Conservation (phyloP, 1,140 invertebrate species). For the Aphelenchoides avenae region DNA sequence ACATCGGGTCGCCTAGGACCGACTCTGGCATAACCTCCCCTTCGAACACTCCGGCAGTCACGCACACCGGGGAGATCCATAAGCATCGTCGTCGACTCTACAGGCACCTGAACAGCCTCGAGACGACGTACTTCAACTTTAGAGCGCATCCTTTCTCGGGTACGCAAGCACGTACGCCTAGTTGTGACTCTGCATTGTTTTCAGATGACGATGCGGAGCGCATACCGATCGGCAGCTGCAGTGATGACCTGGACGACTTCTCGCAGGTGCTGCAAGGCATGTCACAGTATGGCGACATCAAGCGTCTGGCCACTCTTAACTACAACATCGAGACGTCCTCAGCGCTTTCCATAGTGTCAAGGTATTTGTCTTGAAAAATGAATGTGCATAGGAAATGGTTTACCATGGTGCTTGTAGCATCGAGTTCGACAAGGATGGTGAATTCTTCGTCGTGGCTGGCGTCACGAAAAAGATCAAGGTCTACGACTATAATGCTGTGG, state of each 20-base stretch:
- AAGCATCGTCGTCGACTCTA: constrained; percentile 46
- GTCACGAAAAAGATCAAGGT: constrained; percentile 92
- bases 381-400: constrained; percentile 13
- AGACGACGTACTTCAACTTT: constrained; percentile 38
- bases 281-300: constrained; percentile 74
- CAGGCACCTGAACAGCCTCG: constrained; percentile 31
- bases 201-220: background rate
- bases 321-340: constrained; percentile 84
- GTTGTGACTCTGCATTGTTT: constrained; percentile 3
- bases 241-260: constrained; percentile 72
- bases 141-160: constrained; percentile 1
- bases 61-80: constrained; percentile 19
- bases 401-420: constrained; percentile 63
- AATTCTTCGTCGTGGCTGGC: constrained; percentile 91
- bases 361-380: constrained; percentile 48
- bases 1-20: too few species aligned
- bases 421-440: constrained; percentile 92
- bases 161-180: constrained; percentile 1
- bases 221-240: constrained; percentile 4
- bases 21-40: background rate
- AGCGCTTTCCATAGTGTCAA: constrained; percentile 84
- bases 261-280: constrained; percentile 81
- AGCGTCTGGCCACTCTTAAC: constrained; percentile 78
- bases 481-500: constrained; percentile 79
- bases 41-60: constrained; percentile 4